phyloP scores from a whole-genome alignment of 2,113 vertebrate genomes.

The Phainopepla nitens region DNA sequence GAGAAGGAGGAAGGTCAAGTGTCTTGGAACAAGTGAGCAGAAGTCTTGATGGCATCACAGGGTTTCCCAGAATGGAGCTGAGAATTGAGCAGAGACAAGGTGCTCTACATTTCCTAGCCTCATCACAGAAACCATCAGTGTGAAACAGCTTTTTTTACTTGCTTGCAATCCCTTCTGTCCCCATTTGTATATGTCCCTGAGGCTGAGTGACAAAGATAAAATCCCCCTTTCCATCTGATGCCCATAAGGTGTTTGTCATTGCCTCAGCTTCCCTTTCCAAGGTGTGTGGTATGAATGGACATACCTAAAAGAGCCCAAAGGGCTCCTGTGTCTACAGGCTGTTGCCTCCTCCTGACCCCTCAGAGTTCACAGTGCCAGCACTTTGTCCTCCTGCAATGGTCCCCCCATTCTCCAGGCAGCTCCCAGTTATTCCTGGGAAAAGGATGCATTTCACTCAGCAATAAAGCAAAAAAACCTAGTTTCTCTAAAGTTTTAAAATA shows the following conservation, averaged over 20 bases:
- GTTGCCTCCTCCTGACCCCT: background rate
- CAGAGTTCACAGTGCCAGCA: background rate
- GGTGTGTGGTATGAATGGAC: background rate
- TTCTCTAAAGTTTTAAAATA: background rate
- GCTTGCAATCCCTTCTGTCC: background rate
- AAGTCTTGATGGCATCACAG: background rate
- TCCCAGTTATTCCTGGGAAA: background rate
- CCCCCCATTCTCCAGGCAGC: fast-evolving
- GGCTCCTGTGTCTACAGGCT: background rate
- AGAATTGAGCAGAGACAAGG: background rate
- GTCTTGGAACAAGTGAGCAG: background rate
- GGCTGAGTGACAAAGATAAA: background rate
- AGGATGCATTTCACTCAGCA: background rate
- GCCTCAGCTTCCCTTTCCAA: background rate
- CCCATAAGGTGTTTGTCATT: background rate
- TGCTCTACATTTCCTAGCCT: background rate
- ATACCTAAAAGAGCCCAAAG: background rate
- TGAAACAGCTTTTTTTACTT: background rate
- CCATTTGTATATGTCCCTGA: background rate
- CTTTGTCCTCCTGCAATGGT: background rate
- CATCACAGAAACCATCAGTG: background rate
- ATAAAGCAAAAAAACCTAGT: background rate
- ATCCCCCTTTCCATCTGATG: background rate
- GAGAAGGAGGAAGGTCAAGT: background rate
- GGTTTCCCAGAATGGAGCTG: background rate